Percentiles rank a stretch among this genome's conserved stretches.
Conservation (phyloP, 2,888 invertebrate species). For the Onchidella celtica region DNA sequence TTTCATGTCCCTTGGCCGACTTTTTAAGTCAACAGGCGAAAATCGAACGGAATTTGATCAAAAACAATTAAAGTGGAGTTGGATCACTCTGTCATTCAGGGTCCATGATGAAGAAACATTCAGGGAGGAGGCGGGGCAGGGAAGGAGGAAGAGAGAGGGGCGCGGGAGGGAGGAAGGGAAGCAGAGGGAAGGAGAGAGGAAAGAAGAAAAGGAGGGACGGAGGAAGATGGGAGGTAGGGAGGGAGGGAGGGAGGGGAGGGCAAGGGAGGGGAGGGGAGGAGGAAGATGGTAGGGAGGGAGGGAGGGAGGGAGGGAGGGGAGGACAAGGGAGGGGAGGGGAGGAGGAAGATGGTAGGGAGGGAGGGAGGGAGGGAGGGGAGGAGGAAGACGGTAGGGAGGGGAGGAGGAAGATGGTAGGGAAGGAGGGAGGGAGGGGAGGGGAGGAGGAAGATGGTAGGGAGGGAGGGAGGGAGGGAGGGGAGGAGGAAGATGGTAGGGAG, state of each 20-base stretch:
- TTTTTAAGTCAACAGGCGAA: no score
- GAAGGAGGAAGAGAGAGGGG: background rate
- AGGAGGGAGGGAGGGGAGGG: background rate
- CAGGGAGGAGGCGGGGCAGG: slow-evolving; percentile 1
- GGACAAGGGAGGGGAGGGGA: background rate
- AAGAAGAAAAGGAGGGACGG: background rate
- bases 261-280: background rate
- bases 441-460: background rate
- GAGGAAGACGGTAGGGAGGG: background rate
- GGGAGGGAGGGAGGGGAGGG: background rate
- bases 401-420: background rate
- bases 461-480: background rate
- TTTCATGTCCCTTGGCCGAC: no score
- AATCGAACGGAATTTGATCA: no score
- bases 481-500: background rate
- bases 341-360: background rate
- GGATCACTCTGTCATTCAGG: no score
- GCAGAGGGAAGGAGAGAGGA: background rate
- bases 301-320: background rate
- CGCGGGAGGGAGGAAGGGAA: background rate
- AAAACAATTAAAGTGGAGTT: no score
- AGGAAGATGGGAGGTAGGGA: background rate
- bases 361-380: background rate
- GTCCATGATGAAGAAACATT: no score
- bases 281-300: background rate